Evolutionary conservation across 1,140 invertebrate species (phyloP).

Genomic region (Sycophila sp.): DNA sequence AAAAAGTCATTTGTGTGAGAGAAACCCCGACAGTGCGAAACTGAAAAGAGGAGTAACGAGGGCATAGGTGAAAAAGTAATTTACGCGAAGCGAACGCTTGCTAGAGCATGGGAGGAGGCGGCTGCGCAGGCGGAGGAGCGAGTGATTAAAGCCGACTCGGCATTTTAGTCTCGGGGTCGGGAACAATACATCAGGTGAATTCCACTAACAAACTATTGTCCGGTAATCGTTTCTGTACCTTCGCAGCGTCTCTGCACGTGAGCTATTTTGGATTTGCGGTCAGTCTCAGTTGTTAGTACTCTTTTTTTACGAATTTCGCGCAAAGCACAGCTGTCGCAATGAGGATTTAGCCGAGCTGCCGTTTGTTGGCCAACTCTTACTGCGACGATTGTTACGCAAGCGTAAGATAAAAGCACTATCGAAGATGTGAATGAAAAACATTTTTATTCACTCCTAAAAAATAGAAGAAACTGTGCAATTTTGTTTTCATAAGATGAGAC

Average conservation of each 20-base stretch:
- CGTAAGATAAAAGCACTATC: too few relatives aligned
- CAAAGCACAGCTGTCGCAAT: background rate
- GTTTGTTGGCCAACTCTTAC: too few relatives aligned
- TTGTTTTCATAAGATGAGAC: too few relatives aligned
- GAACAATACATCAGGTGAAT: conserved; percentile 65
- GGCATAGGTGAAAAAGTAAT: conserved; percentile 32
- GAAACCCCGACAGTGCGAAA: too few relatives aligned
- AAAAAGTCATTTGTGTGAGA: conserved; percentile 11
- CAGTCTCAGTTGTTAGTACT: too few relatives aligned
- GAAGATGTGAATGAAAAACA: too few relatives aligned
- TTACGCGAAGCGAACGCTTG: background rate
- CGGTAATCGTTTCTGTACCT: conserved; percentile 58
- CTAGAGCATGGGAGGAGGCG: background rate
- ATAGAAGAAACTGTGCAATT: too few relatives aligned
- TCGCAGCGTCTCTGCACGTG: background rate
- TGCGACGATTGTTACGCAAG: too few relatives aligned
- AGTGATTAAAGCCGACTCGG: conserved; percentile 54
- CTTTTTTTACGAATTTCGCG: too few relatives aligned
- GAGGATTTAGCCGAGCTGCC: too few relatives aligned
- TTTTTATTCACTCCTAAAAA: too few relatives aligned
- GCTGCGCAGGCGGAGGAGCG: conserved; percentile 1
- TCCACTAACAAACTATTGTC: conserved; percentile 67
- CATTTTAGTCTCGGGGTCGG: conserved; percentile 52
- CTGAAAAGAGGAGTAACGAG: background rate
- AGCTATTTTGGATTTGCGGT: conserved; percentile 24